Percentiles rank a stretch among this genome's conserved stretches.
phyloP scores from a whole-genome alignment of 2,797 vertebrate species.

The Melanotaenia nigrans region DNA sequence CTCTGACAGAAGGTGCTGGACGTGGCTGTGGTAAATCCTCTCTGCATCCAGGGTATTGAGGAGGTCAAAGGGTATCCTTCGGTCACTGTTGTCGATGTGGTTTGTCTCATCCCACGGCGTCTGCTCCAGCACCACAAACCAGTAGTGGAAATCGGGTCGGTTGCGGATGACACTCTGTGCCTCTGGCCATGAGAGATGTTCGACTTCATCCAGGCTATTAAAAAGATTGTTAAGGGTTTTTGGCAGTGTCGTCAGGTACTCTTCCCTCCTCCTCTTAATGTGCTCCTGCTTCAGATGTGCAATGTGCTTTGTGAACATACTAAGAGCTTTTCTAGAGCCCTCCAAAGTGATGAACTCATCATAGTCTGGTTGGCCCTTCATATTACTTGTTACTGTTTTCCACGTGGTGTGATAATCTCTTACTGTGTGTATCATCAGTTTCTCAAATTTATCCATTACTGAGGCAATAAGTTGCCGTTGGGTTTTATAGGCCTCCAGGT shows the following conservation, averaged over 20 bases:
- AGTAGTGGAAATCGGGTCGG: constrained; percentile 92
- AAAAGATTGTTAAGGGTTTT: constrained; percentile 95
- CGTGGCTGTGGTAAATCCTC: constrained; percentile 94
- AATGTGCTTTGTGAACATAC: constrained; percentile 95
- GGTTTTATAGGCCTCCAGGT: constrained; percentile 95
- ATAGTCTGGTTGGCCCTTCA: constrained; percentile 95
- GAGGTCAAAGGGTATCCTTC: constrained; percentile 97
- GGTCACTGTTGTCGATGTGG: constrained; percentile 95
- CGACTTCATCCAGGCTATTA: constrained; percentile 95
- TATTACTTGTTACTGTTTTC: constrained; percentile 92
- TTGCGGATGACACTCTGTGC: constrained; percentile 92
- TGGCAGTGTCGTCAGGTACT: constrained; percentile 94
- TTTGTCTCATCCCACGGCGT: constrained; percentile 98
- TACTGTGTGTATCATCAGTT: constrained; percentile 91
- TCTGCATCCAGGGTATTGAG: constrained; percentile 91
- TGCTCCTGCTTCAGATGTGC: constrained; percentile 98
- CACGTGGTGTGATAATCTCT: constrained; percentile 97
- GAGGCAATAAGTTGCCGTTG: constrained; percentile 93
- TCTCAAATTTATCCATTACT: constrained; percentile 94
- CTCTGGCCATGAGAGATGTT: constrained; percentile 92
- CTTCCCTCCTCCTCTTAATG: constrained; percentile 93
- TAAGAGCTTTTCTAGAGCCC: constrained; percentile 94
- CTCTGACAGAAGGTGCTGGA: constrained; percentile 94
- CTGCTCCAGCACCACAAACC: constrained; percentile 94
- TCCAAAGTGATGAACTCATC: constrained; percentile 96